Evolutionary conservation across 2,888 invertebrate genomes (phyloP).

Genomic region (Agapostemon virescens): DNA sequence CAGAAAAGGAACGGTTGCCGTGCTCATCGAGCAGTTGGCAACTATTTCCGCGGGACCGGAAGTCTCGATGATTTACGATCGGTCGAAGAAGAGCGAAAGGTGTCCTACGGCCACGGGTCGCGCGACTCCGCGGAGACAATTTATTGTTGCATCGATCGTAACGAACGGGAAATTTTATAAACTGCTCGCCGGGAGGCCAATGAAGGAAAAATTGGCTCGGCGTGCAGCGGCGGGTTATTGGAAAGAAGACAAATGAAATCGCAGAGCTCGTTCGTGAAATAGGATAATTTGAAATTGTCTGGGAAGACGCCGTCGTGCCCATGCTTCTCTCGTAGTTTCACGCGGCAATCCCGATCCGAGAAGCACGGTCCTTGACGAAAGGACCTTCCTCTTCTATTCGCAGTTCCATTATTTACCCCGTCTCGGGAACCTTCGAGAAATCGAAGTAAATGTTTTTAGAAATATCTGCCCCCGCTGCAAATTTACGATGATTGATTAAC

Average conservation of each 20-base stretch:
- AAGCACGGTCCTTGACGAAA: slow-evolving; percentile 24
- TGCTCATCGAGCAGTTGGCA: slow-evolving; percentile 56
- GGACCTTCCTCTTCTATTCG: not conserved
- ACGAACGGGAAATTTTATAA: slow-evolving; percentile 58
- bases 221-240: slow-evolving; percentile 42
- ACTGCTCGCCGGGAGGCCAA: slow-evolving; percentile 22
- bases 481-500: not conserved
- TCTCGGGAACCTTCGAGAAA: not conserved
- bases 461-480: not conserved
- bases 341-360: not conserved
- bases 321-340: not conserved
- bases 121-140: slow-evolving; percentile 43
- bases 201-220: slow-evolving; percentile 43
- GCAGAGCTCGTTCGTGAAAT: slow-evolving; percentile 40
- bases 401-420: not conserved
- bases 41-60: slow-evolving; percentile 57
- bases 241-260: slow-evolving; percentile 56
- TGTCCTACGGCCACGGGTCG: not conserved
- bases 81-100: slow-evolving; percentile 1
- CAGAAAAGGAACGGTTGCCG: slow-evolving; percentile 57
- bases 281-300: slow-evolving; percentile 57
- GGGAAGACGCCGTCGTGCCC: not conserved
- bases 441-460: not conserved
- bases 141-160: slow-evolving; percentile 60
- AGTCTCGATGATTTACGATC: slow-evolving; percentile 68